A percentile compares a stretch with the other conserved stretches of the same genome.
These are phyloP conservation scores for Henricia sp. DNA, from an alignment of 53 echinoderm and acorn worm species.

Conservation along the genomic window DNA sequence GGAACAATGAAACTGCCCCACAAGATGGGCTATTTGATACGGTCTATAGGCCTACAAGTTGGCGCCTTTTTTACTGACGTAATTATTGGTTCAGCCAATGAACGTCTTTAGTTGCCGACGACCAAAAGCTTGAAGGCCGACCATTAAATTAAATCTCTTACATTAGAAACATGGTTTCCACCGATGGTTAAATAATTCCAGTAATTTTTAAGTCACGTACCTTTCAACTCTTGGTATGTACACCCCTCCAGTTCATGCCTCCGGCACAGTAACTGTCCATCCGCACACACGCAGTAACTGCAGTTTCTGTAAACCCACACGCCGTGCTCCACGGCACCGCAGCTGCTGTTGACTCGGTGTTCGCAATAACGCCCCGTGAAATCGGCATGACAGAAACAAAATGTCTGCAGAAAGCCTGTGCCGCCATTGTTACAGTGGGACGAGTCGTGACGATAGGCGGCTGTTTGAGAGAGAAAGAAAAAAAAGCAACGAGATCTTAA, in stretches of 20 bases:
- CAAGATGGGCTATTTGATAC: too few species aligned
- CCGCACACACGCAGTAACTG: constrained; percentile 70
- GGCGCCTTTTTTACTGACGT: too few species aligned
- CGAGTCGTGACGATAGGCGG: constrained; percentile 48
- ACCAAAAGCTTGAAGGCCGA: not conserved
- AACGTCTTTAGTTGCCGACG: too few species aligned
- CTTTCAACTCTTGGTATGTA: too few species aligned
- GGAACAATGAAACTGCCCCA: too few species aligned
- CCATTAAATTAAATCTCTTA: too few species aligned
- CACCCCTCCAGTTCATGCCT: constrained; percentile 69
- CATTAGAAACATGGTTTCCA: too few species aligned
- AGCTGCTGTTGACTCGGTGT: constrained; percentile 59
- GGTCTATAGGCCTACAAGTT: too few species aligned
- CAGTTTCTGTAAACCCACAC: constrained; percentile 75
- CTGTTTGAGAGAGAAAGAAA: not conserved
- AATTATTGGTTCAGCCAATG: too few species aligned
- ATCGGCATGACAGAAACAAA: constrained; percentile 76
- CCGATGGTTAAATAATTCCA: too few species aligned
- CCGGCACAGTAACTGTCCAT: constrained; percentile 67
- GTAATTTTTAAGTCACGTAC: too few species aligned
- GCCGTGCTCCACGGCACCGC: constrained; percentile 67
- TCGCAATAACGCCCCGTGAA: constrained; percentile 91
- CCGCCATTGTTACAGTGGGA: constrained; percentile 87
- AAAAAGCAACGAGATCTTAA: too few species aligned
- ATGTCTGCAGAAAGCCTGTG: constrained; percentile 77